These are phyloP conservation scores for Lasioglossum zephyrum DNA, from an alignment of 2,888 invertebrate species.

Conservation along the genomic window DNA sequence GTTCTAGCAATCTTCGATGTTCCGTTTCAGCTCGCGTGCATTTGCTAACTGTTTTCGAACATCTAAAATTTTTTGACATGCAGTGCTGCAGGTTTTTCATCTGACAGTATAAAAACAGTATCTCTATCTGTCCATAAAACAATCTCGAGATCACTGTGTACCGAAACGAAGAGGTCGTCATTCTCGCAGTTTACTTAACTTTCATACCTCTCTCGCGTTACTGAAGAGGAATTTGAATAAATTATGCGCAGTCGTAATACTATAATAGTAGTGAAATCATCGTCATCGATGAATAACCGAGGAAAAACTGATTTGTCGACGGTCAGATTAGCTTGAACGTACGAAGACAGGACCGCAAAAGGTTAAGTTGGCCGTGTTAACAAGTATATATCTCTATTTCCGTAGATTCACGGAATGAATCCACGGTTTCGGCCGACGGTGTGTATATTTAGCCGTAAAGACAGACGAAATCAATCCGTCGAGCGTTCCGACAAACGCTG, in stretches of 20 bases:
- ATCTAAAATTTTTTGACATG: background rate
- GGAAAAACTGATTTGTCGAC: background rate
- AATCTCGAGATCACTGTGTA: background rate
- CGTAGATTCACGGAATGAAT: background rate
- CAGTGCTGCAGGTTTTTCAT: background rate
- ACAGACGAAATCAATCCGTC: slow-evolving; percentile 7
- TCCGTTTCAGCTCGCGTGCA: background rate
- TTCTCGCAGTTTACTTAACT: background rate
- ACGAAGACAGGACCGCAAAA: background rate
- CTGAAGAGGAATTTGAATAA: background rate
- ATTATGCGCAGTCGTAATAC: background rate
- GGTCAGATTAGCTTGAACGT: background rate
- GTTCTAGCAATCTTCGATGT: background rate
- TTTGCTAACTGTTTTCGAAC: background rate
- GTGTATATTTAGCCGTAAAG: slow-evolving; percentile 7
- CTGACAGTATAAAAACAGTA: background rate
- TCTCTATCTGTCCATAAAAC: background rate
- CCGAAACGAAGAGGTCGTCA: background rate
- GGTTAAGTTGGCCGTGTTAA: background rate
- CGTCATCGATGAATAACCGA: background rate
- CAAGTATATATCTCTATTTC: background rate
- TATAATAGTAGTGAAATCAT: background rate
- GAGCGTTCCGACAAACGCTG: background rate
- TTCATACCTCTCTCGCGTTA: background rate
- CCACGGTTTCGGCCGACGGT: background rate